Conservation (phyloP, 2,113 vertebrate species). For the Morone saxatilis region DNA sequence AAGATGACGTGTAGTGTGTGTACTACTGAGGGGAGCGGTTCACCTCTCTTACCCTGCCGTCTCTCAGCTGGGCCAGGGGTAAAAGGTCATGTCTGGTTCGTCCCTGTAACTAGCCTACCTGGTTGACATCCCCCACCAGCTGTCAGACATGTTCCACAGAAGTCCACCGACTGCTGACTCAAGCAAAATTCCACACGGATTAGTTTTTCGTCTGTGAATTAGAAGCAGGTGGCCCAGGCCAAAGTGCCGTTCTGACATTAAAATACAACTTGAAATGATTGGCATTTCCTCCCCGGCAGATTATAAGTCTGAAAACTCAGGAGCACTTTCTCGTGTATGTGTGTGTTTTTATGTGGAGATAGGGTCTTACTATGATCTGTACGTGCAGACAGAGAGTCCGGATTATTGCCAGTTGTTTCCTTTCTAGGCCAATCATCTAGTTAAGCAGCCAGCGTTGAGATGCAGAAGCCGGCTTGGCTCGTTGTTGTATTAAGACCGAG, state of each 20-base stretch:
- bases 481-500: conserved; percentile 24
- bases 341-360: conserved; percentile 6
- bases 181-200: conserved; percentile 13
- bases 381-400: conserved; percentile 32
- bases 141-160: conserved; percentile 9
- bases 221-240: neutral
- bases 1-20: conserved; percentile 53
- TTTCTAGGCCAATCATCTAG: conserved; percentile 61
- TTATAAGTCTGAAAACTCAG: neutral
- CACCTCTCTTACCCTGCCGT: neutral
- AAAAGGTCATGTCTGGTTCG: conserved; percentile 44
- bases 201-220: neutral
- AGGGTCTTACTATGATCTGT: conserved; percentile 14
- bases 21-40: conserved; percentile 26
- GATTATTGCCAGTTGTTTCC: conserved; percentile 60
- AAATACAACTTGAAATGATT: conserved; percentile 19
- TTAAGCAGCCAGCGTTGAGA: conserved; percentile 19
- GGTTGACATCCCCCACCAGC: conserved; percentile 6
- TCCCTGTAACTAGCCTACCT: conserved; percentile 15
- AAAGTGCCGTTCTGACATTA: neutral
- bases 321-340: neutral
- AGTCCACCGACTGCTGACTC: conserved; percentile 23
- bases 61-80: conserved; percentile 27
- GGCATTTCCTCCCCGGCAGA: neutral
- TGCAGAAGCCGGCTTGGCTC: conserved; percentile 37